These are phyloP conservation scores for Apostichopus californicus DNA, from an alignment of 35 echinoderm and acorn worm species.

Conservation along the genomic window DNA sequence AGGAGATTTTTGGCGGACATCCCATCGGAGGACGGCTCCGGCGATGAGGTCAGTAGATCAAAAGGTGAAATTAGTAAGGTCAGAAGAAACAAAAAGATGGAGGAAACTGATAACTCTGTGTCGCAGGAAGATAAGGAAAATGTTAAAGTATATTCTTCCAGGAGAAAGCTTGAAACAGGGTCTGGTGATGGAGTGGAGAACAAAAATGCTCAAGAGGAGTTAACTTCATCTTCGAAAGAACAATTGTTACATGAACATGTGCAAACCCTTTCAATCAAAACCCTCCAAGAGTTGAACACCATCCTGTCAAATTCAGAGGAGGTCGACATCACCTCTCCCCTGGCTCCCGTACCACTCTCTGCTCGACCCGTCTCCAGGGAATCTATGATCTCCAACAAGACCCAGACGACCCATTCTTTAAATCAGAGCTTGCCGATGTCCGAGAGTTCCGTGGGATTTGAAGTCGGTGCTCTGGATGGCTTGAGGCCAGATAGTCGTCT, in stretches of 20 bases:
- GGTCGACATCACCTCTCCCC: slow-evolving; percentile 12
- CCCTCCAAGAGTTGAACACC: slow-evolving; percentile 71
- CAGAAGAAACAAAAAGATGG: background rate
- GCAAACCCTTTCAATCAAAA: slow-evolving; percentile 67
- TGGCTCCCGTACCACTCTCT: slow-evolving; percentile 5
- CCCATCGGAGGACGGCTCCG: background rate
- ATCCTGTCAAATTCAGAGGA: slow-evolving; percentile 60
- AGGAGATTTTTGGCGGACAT: slow-evolving; percentile 30
- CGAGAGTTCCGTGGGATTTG: background rate
- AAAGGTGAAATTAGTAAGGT: background rate
- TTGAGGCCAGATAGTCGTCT: slow-evolving; percentile 3
- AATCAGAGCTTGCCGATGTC: slow-evolving; percentile 75
- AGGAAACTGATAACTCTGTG: background rate
- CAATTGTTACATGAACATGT: slow-evolving; percentile 71
- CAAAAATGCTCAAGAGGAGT: slow-evolving; percentile 5
- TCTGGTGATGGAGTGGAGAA: background rate
- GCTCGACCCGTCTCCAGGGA: slow-evolving; percentile 15
- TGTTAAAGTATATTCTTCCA: background rate
- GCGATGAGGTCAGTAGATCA: background rate
- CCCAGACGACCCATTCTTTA: slow-evolving; percentile 32
- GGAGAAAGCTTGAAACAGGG: background rate
- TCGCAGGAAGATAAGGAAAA: background rate
- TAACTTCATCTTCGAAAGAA: slow-evolving; percentile 51
- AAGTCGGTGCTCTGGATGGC: background rate
- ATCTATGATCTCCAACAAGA: slow-evolving; percentile 36